A percentile compares a stretch with the other conserved stretches of the same genome.
phyloP scores from a whole-genome alignment of 2,888 invertebrate genomes.

The Stenoptilia bipunctidactyla region DNA sequence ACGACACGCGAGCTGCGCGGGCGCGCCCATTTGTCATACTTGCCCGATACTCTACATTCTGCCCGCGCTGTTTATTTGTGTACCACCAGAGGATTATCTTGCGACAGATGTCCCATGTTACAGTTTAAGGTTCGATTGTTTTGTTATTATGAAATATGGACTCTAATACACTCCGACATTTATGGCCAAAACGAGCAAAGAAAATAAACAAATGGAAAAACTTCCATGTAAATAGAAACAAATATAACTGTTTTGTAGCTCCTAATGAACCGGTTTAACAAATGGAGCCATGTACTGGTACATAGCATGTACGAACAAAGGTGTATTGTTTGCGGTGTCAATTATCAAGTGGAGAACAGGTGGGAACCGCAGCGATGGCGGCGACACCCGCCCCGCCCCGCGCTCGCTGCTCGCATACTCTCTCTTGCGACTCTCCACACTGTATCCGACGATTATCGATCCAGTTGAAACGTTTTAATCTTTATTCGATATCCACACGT shows the following conservation, averaged over 20 bases:
- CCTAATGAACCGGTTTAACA: background rate
- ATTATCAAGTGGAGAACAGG: slow-evolving; percentile 34
- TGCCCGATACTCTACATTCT: no score
- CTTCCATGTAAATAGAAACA: background rate
- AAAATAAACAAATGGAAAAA: background rate
- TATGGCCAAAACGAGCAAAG: background rate
- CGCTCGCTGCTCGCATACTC: no score
- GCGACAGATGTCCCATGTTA: slow-evolving; percentile 49
- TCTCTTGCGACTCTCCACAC: slow-evolving; percentile 26
- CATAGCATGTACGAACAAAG: slow-evolving; percentile 3
- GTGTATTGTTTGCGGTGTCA: slow-evolving; percentile 28
- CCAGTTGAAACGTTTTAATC: slow-evolving; percentile 26
- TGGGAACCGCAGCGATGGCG: slow-evolving; percentile 46
- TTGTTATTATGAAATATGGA: slow-evolving; percentile 1
- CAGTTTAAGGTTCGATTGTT: background rate
- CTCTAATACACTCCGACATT: background rate
- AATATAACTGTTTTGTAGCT: background rate
- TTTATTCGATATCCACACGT: slow-evolving; percentile 40
- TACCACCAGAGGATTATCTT: slow-evolving; percentile 58
- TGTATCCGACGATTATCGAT: slow-evolving; percentile 16
- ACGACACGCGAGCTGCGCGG: slow-evolving; percentile 64
- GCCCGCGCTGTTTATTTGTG: slow-evolving; percentile 49
- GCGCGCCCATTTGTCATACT: slow-evolving; percentile 68
- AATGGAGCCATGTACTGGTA: background rate
- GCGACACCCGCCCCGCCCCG: slow-evolving; percentile 54